These are phyloP conservation scores for Ibidorhyncha struthersii DNA, from an alignment of 2,113 vertebrate species.

Conservation along the genomic window DNA sequence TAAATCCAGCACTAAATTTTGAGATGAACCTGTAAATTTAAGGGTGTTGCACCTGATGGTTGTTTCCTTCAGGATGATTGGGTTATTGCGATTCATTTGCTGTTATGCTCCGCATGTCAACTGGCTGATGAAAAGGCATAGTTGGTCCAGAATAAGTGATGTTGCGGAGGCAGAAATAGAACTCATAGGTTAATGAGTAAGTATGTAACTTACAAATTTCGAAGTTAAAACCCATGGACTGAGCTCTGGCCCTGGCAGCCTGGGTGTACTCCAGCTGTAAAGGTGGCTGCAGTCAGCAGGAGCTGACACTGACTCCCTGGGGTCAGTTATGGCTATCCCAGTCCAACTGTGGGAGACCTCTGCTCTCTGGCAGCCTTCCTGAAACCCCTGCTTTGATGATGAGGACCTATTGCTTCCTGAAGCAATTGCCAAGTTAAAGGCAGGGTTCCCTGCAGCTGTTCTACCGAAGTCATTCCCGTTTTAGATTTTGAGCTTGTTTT, in stretches of 20 bases:
- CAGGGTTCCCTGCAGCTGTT: background rate
- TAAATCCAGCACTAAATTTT: background rate
- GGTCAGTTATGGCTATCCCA: background rate
- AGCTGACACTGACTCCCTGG: background rate
- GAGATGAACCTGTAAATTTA: background rate
- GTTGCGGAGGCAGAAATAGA: background rate
- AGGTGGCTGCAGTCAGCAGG: background rate
- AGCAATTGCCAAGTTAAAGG: background rate
- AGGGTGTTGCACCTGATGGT: background rate
- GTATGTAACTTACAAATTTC: background rate
- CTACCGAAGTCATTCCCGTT: background rate
- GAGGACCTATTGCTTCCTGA: background rate
- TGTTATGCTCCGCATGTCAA: background rate
- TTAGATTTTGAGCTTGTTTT: background rate
- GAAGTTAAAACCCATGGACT: background rate
- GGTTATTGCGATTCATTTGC: background rate
- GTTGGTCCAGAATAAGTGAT: background rate
- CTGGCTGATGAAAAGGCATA: background rate
- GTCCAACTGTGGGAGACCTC: rapidly evolving
- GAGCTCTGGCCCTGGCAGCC: background rate
- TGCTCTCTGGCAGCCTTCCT: background rate
- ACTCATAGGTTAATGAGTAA: rapidly evolving
- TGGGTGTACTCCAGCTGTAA: background rate
- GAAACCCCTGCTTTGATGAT: background rate
- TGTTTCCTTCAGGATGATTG: background rate